phyloP scores from a whole-genome alignment of 2,888 invertebrate genomes.

The Rambutsinella grinnellia region DNA sequence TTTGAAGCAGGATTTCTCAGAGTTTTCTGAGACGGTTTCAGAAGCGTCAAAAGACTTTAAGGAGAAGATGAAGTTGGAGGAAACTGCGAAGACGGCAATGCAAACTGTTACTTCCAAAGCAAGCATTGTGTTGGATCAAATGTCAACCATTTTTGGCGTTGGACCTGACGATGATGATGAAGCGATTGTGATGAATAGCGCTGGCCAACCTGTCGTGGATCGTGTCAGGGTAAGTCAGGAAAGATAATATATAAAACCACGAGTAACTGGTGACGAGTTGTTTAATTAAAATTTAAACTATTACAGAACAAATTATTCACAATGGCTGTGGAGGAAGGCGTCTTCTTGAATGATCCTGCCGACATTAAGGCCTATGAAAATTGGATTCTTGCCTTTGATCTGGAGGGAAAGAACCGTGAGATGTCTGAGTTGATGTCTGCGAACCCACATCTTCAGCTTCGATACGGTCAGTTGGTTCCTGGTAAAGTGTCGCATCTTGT shows the following conservation, averaged over 20 bases:
- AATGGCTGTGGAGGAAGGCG: slow-evolving; percentile 58
- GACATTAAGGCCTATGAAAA: slow-evolving; percentile 61
- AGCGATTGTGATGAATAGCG: slow-evolving; percentile 41
- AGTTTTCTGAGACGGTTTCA: slow-evolving; percentile 64
- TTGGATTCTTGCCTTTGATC: slow-evolving; percentile 63
- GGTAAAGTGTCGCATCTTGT: slow-evolving; percentile 64
- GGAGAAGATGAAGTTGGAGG: slow-evolving; percentile 65
- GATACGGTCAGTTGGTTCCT: slow-evolving; percentile 64
- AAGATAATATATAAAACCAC: neutral
- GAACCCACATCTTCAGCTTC: slow-evolving; percentile 63
- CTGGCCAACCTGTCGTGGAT: slow-evolving; percentile 49
- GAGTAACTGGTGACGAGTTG: neutral
- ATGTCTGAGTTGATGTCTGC: slow-evolving; percentile 57
- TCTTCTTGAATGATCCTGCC: slow-evolving; percentile 63
- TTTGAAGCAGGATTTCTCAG: slow-evolving; percentile 65
- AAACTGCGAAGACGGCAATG: slow-evolving; percentile 61
- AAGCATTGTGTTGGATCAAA: slow-evolving; percentile 63
- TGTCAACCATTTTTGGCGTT: slow-evolving; percentile 65
- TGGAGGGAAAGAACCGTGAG: slow-evolving; percentile 61
- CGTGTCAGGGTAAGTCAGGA: slow-evolving; percentile 56
- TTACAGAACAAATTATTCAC: slow-evolving; percentile 62
- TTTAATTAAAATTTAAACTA: neutral
- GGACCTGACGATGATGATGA: slow-evolving; percentile 65
- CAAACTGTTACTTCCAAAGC: slow-evolving; percentile 59
- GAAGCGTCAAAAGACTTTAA: slow-evolving; percentile 65